Percentiles rank a stretch among this genome's conserved stretches.
Evolutionary conservation across 2,888 invertebrate species (phyloP).

Genomic region (Chrysina gloriosa): DNA sequence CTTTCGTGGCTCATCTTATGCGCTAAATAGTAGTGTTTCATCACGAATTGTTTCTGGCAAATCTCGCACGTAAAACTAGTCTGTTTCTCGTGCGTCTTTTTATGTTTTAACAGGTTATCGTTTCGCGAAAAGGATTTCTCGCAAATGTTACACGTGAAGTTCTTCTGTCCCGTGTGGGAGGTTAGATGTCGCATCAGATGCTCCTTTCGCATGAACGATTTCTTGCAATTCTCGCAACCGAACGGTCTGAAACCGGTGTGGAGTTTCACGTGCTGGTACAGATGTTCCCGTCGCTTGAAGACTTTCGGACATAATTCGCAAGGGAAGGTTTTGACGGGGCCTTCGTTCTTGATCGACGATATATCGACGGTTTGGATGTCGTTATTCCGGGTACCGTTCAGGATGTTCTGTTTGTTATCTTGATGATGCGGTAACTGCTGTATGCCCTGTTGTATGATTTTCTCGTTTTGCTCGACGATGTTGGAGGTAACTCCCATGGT

Average conservation of each 20-base stretch:
- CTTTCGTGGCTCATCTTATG: constrained; percentile 69
- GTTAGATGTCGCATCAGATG: constrained; percentile 75
- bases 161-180: constrained; percentile 76
- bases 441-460: constrained; percentile 28
- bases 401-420: constrained; percentile 29
- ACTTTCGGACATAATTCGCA: constrained; percentile 67
- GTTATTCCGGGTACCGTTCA: constrained; percentile 24
- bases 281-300: constrained; percentile 77
- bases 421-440: constrained; percentile 28
- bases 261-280: constrained; percentile 75
- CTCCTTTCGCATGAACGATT: constrained; percentile 77
- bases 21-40: constrained; percentile 75
- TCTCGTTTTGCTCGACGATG: constrained; percentile 25
- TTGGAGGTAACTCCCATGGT: constrained; percentile 3
- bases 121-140: constrained; percentile 69
- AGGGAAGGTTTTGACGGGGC: constrained; percentile 5
- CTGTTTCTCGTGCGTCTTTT: constrained; percentile 70
- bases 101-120: constrained; percentile 72
- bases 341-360: constrained; percentile 25
- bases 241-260: constrained; percentile 77
- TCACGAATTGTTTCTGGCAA: constrained; percentile 75
- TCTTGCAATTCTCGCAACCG: constrained; percentile 73
- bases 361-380: constrained; percentile 21
- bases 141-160: constrained; percentile 70
- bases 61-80: constrained; percentile 73